Evolutionary conservation across 2,113 vertebrate genomes (phyloP).

Genomic region (Carlito syrichta): DNA sequence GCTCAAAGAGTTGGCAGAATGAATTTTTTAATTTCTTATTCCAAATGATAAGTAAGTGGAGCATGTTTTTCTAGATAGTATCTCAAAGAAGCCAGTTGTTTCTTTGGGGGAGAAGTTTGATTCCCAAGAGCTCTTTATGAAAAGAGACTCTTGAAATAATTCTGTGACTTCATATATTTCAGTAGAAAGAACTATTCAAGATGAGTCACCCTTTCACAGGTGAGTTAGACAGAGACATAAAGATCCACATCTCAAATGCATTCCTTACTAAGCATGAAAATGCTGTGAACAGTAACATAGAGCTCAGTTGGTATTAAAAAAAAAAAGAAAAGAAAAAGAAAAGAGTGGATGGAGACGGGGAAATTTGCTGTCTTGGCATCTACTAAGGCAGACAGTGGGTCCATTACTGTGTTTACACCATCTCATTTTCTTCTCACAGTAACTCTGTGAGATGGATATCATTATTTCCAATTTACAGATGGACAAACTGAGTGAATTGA

Average conservation of each 20-base stretch:
- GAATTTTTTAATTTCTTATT: slow-evolving; percentile 18
- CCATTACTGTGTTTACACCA: background rate
- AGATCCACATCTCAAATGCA: background rate
- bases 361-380: background rate
- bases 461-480: background rate
- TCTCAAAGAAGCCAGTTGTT: background rate
- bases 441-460: background rate
- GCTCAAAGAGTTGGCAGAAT: background rate
- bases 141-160: background rate
- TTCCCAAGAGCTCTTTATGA: background rate
- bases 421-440: background rate
- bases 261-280: background rate
- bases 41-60: background rate
- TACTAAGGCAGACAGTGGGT: background rate
- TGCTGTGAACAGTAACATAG: background rate
- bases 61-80: background rate
- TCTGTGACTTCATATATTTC: background rate
- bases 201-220: background rate
- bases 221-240: background rate
- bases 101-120: background rate
- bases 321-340: background rate
- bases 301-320: background rate
- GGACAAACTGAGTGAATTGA: background rate
- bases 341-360: no score
- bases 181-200: background rate